Conservation (phyloP, 2,888 invertebrate species). For the Ennomos fuscantarius region DNA sequence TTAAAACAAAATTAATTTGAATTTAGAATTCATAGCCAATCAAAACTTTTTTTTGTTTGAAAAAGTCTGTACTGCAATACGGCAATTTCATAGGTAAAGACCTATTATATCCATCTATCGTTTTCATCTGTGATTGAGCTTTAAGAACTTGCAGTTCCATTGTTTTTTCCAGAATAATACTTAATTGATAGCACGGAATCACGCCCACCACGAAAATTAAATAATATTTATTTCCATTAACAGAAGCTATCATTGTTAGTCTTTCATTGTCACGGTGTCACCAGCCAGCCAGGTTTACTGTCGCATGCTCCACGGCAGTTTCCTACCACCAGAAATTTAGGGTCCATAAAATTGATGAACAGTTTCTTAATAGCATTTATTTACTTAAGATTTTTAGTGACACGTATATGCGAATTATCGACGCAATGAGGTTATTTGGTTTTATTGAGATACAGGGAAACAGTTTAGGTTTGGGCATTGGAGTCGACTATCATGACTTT, state of each 20-base stretch:
- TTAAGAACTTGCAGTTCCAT: background rate
- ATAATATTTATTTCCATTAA: conserved; percentile 57
- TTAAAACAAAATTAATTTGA: no score
- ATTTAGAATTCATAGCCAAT: no score
- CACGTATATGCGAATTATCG: conserved; percentile 41
- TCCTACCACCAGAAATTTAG: conserved; percentile 76
- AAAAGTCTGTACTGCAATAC: no score
- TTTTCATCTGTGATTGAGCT: no score
- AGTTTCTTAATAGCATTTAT: conserved; percentile 71
- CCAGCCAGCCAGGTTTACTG: conserved; percentile 69
- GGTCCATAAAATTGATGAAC: conserved; percentile 81
- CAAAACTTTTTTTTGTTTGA: no score
- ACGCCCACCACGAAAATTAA: conserved; percentile 30
- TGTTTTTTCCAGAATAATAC: background rate
- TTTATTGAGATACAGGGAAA: conserved; percentile 50
- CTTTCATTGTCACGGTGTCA: conserved; percentile 73
- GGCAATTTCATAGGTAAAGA: no score
- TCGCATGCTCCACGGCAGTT: conserved; percentile 76
- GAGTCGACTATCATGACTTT: no score
- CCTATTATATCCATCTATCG: no score
- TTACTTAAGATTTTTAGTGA: conserved; percentile 54
- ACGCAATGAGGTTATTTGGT: conserved; percentile 42
- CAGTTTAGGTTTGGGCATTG: conserved; percentile 55
- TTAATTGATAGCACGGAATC: conserved; percentile 2
- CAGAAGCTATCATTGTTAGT: conserved; percentile 54